Evolutionary conservation across 2,888 invertebrate species (phyloP), one percentile per base, ranked within the genome.

Genomic region (Mycogona germanica): DNA sequence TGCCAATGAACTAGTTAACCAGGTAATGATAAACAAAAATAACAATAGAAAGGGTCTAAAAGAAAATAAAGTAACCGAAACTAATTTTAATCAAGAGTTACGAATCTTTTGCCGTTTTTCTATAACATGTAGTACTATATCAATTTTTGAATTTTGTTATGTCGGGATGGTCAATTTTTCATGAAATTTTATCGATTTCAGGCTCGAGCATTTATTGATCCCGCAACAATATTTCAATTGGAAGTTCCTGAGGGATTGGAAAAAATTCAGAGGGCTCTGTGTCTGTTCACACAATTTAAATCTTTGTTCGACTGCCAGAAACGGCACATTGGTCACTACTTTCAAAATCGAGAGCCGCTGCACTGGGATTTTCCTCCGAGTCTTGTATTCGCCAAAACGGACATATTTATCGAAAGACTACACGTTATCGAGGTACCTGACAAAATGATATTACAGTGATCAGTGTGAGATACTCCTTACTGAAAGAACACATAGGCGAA

Each of bases 231-330:
- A 56, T 95, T 96, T 67, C 93, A 93, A 68, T 89, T 89, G 61
- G 95, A 95, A 63, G 85, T 92, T 40, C 92, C 92, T 66, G 95
- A 95, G 73, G 87, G 89, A 0, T 81, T 87, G 67, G 84, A 82
- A 68, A 78, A 89, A 58, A 38, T 60, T 21, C 51, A 57, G 26
- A 55, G 58, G 47, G 55, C 59, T 25, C 21, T 59, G 14, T 17
- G 45, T 9, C 40, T 56, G 5, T 52, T 58, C n/a, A 37, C 30
- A 7, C 25, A 44, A 14, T 51, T 57, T 25, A 29, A 26, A 21
- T 49, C 21, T n/a, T 75, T 81, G 2, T 86, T 83, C 64, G 79
- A 80, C 60, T 76, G 78, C 61, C 84, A 81, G 63, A 82, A 82
- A 67, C 79, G 80, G 56, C 80, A 78, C 62, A 67, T 87, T 41